phyloP scores from a whole-genome alignment of 1,140 invertebrate genomes.

The Lasioglossum albipes region DNA sequence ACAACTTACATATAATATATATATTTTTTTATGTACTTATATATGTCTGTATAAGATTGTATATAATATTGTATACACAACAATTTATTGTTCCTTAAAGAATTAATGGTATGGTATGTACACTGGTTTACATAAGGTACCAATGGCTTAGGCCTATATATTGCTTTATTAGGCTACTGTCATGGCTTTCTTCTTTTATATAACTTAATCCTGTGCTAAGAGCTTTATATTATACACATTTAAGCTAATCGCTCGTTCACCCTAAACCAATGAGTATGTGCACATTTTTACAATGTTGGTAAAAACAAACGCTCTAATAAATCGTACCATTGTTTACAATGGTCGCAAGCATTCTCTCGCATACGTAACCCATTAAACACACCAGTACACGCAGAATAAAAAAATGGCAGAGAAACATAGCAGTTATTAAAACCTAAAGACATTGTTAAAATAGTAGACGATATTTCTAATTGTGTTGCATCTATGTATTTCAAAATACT shows the following conservation, averaged over 20 bases:
- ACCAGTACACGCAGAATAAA: neutral
- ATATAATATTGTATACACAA: conserved; percentile 60
- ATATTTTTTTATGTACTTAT: conserved; percentile 55
- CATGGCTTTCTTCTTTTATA: conserved; percentile 58
- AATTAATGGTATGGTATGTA: conserved; percentile 70
- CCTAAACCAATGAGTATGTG: conserved; percentile 26
- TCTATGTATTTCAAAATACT: conserved; percentile 35
- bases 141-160: conserved; percentile 69
- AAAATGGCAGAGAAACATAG: conserved; percentile 21
- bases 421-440: conserved; percentile 13
- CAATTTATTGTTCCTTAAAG: conserved; percentile 65
- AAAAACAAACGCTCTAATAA: conserved; percentile 32
- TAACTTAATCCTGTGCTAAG: conserved; percentile 43
- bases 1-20: conserved; percentile 56
- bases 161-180: conserved; percentile 69
- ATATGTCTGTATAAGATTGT: conserved; percentile 52
- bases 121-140: conserved; percentile 70
- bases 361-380: neutral
- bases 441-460: neutral
- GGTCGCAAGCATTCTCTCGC: conserved; percentile 5
- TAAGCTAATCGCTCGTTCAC: conserved; percentile 56
- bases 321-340: conserved; percentile 8
- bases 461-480: conserved; percentile 5
- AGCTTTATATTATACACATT: conserved; percentile 51
- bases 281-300: conserved; percentile 46